These are phyloP conservation scores for Tragelaphus strepsiceros DNA, from an alignment of 2,113 vertebrate genomes.

Conservation along the genomic window DNA sequence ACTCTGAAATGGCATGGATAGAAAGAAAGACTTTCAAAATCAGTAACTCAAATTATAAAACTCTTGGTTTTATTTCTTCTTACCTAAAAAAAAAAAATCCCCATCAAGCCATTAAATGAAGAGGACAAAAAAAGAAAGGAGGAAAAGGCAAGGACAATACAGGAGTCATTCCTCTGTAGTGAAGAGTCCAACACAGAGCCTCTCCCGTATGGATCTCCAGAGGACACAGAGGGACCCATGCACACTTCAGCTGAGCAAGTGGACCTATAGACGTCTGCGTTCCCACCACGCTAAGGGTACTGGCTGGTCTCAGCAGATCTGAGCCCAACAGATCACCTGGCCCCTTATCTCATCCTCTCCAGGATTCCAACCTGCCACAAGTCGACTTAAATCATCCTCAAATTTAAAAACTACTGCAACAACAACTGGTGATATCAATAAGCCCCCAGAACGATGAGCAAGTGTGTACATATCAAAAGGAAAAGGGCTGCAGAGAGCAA, in stretches of 20 bases:
- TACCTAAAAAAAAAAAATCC: not conserved
- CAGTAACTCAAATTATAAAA: not conserved
- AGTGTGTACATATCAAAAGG: not conserved
- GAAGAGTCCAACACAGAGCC: not conserved
- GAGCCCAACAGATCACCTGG: not conserved
- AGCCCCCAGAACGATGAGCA: not conserved
- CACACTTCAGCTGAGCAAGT: fast-evolving
- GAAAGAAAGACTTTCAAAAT: not conserved
- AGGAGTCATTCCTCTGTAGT: not conserved
- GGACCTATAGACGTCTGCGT: not conserved
- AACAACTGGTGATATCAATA: not conserved
- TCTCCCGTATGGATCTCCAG: not conserved
- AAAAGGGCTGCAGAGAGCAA: not conserved
- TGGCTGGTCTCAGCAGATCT: not conserved
- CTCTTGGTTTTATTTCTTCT: not conserved
- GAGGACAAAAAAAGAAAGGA: not conserved
- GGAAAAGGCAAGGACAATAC: not conserved
- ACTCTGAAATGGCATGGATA: not conserved
- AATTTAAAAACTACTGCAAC: not conserved
- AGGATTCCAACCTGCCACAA: not conserved
- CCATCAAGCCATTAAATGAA: not conserved
- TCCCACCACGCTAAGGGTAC: not conserved
- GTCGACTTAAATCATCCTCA: not conserved
- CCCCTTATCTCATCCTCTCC: not conserved
- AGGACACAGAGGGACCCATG: not conserved